Evolutionary conservation across 2,888 invertebrate genomes (phyloP).

Genomic region (Agrotis ipsilon): DNA sequence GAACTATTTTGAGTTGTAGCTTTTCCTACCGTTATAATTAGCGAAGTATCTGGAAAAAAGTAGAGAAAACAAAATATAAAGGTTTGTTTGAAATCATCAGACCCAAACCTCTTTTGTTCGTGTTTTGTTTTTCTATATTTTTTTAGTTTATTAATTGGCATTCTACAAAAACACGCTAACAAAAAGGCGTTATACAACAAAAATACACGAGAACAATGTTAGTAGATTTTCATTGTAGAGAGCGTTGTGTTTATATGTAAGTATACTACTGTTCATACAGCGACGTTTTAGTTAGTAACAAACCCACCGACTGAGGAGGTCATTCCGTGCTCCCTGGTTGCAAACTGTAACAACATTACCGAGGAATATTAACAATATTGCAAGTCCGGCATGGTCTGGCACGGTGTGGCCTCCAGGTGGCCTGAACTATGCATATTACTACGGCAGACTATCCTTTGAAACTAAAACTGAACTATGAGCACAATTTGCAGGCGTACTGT

Average conservation of each 20-base stretch:
- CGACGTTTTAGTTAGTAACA: slow-evolving; percentile 53
- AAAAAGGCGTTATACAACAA: slow-evolving; percentile 4
- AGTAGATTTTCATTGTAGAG: slow-evolving; percentile 7
- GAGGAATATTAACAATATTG: slow-evolving; percentile 65
- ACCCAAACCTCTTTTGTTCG: too few relatives aligned
- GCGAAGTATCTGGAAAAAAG: neutral
- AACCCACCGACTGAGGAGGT: slow-evolving; percentile 39
- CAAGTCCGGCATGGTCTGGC: slow-evolving; percentile 44
- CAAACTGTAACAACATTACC: slow-evolving; percentile 63
- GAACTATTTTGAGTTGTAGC: slow-evolving; percentile 17
- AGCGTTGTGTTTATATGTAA: slow-evolving; percentile 30
- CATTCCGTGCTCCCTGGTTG: slow-evolving; percentile 37
- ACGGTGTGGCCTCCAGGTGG: slow-evolving; percentile 37
- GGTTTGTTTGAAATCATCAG: too few relatives aligned
- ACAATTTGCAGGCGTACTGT: slow-evolving; percentile 50
- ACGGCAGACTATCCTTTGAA: slow-evolving; percentile 55
- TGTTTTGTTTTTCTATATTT: neutral
- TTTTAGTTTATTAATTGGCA: neutral
- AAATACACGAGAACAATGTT: slow-evolving; percentile 37
- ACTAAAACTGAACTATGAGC: slow-evolving; percentile 57
- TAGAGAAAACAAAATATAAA: neutral
- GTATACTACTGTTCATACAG: neutral
- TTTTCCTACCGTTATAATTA: neutral
- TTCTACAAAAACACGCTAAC: slow-evolving; percentile 12
- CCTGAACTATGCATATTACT: slow-evolving; percentile 56